Evolutionary conservation across 2,888 invertebrate genomes (phyloP), one percentile per base, ranked within the genome.

Genomic region (Nymphalis urticae): DNA sequence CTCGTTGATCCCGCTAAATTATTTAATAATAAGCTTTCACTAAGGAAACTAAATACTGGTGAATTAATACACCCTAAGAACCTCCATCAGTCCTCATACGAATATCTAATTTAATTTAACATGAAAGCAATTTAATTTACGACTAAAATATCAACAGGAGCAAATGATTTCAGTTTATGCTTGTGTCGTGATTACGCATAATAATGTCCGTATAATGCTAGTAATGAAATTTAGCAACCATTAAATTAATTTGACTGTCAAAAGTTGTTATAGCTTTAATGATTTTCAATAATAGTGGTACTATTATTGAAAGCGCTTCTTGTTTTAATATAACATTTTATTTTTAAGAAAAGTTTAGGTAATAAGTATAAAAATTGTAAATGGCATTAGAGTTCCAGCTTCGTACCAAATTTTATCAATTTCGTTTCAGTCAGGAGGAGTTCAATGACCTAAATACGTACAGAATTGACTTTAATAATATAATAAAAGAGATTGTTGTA

Each of bases 41-140:
- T 50, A 19, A 56, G 32, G 58, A 60, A 73, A 68, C 64, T 64
- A 62, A 63, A 66, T n/a, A 62, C 58, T 69, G 66, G 69, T 69
- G 72, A 72, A 74, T 75, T 72, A 68, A 72, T 71, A 72, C 65
- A 63, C 56, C 65, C 82, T 13, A 82, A 82, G 36, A 21, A 54
- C 10, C 54, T 27, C 19, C 82, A 80, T 83, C 83, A 83, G 85
- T 84, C 81, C 83, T 82, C 82, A 84, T 84, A 85, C 85, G 86
- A 86, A 86, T 85, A 85, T 82, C 79, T 85, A 87, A 89, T 89
- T 88, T 84, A 86, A 89, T 89, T 85, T 81, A 77, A 83, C 85
- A 85, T 83, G 84, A 88, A 87, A 89, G 88, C 88, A 84, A 87
- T 88, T 88, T 87, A 84, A 80, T 87, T 85, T 85, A 82, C 76